Evolutionary conservation across 2,888 invertebrate genomes (phyloP).

Genomic region (Osmoderma eremita): DNA sequence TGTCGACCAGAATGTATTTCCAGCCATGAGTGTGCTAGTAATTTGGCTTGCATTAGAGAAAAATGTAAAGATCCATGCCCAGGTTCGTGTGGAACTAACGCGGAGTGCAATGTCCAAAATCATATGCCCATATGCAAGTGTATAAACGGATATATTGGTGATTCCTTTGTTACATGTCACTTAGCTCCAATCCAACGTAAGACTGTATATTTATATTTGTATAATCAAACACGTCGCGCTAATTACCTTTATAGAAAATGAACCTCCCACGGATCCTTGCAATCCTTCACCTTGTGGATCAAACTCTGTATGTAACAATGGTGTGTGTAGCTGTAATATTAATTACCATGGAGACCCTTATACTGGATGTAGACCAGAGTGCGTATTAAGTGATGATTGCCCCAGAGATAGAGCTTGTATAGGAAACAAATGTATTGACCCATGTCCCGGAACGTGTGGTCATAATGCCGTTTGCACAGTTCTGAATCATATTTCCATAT

Average conservation of each 20-base stretch:
- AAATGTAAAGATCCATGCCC: conserved; percentile 75
- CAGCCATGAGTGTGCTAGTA: conserved; percentile 67
- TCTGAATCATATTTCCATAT: conserved; percentile 79
- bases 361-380: conserved; percentile 75
- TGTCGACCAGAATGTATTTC: conserved; percentile 68
- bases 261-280: conserved; percentile 69
- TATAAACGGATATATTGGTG: conserved; percentile 70
- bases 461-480: conserved; percentile 76
- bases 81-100: conserved; percentile 71
- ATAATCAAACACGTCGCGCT: background rate
- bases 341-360: conserved; percentile 79
- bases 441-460: conserved; percentile 80
- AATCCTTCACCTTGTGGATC: conserved; percentile 78
- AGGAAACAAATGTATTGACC: conserved; percentile 76
- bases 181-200: conserved; percentile 56
- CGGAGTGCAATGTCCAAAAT: conserved; percentile 72
- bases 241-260: conserved; percentile 43
- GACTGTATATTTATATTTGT: conserved; percentile 12
- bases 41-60: conserved; percentile 66
- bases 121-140: conserved; percentile 76
- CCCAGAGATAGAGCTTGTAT: conserved; percentile 74
- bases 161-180: conserved; percentile 67
- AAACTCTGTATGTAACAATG: conserved; percentile 75
- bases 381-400: conserved; percentile 76
- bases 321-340: conserved; percentile 73